Evolutionary conservation across 2,888 invertebrate genomes (phyloP), one percentile per base, ranked within the genome.

Genomic region (Spisula subtruncata): DNA sequence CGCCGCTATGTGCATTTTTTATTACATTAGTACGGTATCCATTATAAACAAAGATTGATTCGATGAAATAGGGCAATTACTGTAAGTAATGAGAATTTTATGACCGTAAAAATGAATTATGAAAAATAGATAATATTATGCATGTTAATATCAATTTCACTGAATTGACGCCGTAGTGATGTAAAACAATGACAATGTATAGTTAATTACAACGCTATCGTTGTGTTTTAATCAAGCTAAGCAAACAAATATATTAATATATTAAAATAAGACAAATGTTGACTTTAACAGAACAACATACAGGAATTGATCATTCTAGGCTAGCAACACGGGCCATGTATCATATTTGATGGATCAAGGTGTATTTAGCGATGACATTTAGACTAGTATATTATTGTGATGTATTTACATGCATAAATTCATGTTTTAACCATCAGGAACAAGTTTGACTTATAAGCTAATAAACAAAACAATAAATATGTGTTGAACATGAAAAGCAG

Each of bases 21-120:
- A 85, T 51, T 41, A 79, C 51, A 75, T 79, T 20, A 54, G 79
- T 29, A 85, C 29, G 48, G 18, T 85, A 85, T 85, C 79, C 79
- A 79, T 85, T 54, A 85, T 41, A n/a, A 51, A 85, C 79, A 75
- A 85, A 85, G 85, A 85, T 60, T 12, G 79, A 85, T 85, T 41
- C 29, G 79, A 29, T 54, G 0, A 16, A 85, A 51, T 14, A 16
- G 32, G 46, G 6, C 35, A 32, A 75, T 41, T 85, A 32, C 79
- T 48, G 79, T 85, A 85, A 35, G 29, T 85, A 79, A 85, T 32
- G 79, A 25, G 54, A 75, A 75, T 85, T 85, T 85, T 85, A 85
- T 85, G 75, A 85, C 46, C 71, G 75, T n/a, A 85, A 85, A 51
- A 41, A 85, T 85, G 85, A 85, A 25, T 85, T 85, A 85, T 85